Evolutionary conservation across 2,888 invertebrate genomes (phyloP).

Genomic region (Chrysina gloriosa): DNA sequence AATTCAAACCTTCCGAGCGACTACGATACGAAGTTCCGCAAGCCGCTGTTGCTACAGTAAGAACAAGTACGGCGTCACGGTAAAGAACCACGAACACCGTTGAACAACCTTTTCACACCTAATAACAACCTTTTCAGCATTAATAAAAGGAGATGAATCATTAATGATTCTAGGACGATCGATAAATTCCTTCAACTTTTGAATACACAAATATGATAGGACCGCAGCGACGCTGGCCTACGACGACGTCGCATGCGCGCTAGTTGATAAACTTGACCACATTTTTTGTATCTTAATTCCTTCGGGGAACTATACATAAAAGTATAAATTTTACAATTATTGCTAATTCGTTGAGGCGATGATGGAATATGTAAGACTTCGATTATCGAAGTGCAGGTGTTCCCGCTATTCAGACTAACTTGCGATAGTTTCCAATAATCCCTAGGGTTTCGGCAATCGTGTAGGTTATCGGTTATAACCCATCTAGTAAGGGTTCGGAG

Average conservation of each 20-base stretch:
- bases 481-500: too few relatives aligned
- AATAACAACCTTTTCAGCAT: constrained; percentile 46
- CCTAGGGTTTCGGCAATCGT: too few relatives aligned
- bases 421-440: too few relatives aligned
- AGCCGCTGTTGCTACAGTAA: constrained; percentile 5
- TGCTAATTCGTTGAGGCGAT: too few relatives aligned
- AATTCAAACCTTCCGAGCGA: constrained; percentile 4
- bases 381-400: too few relatives aligned
- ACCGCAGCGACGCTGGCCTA: background rate
- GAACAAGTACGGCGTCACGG: background rate
- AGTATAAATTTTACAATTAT: too few relatives aligned
- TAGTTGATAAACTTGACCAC: background rate
- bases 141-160: constrained; percentile 46
- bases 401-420: too few relatives aligned
- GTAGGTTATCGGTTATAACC: too few relatives aligned
- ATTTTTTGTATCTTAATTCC: background rate
- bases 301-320: too few relatives aligned
- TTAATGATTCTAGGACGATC: constrained; percentile 42
- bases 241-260: constrained; percentile 2
- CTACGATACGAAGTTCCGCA: constrained; percentile 8
- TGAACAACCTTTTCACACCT: constrained; percentile 47
- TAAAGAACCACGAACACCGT: constrained; percentile 3
- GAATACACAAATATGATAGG: constrained; percentile 33
- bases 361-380: too few relatives aligned
- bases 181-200: constrained; percentile 38